Conservation (phyloP, 1,140 invertebrate genomes). For the Bombus breviceps region DNA sequence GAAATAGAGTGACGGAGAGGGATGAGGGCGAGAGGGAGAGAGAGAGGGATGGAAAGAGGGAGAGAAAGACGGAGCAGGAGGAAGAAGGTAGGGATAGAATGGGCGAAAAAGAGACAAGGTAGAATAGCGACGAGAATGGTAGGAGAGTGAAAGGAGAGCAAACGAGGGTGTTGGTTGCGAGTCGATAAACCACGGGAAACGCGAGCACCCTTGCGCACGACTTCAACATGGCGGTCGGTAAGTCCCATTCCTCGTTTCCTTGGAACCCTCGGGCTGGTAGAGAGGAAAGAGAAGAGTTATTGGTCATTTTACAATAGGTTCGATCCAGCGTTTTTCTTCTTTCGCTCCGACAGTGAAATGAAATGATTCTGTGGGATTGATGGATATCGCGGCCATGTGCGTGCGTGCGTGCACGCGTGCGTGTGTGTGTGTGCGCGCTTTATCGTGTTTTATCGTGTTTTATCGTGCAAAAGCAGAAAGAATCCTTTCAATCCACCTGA, state of each 20-base stretch:
- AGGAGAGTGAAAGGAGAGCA: conserved; percentile 53
- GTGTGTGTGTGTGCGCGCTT: not conserved
- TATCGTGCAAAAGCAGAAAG: not conserved
- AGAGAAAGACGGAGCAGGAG: not conserved
- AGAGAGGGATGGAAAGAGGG: too few species aligned
- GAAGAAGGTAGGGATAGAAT: not conserved
- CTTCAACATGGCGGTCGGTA: conserved; percentile 77
- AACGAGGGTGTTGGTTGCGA: conserved; percentile 76
- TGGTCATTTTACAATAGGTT: conserved; percentile 38
- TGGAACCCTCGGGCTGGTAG: not conserved
- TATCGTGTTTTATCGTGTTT: not conserved
- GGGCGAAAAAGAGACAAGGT: conserved; percentile 27
- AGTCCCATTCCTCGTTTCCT: conserved; percentile 66
- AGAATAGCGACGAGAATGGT: conserved; percentile 27
- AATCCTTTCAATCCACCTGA: not conserved
- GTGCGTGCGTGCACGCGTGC: not conserved
- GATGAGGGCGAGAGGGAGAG: not conserved
- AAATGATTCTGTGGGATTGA: conserved; percentile 9
- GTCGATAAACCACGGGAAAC: conserved; percentile 78
- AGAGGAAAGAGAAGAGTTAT: not conserved
- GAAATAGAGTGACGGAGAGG: too few species aligned
- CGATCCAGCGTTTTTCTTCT: not conserved
- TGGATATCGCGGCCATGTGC: not conserved
- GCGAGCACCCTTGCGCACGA: conserved; percentile 76
- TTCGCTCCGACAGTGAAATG: not conserved